These are phyloP conservation scores for Limonius californicus DNA, from an alignment of 1,140 invertebrate species.

Conservation along the genomic window DNA sequence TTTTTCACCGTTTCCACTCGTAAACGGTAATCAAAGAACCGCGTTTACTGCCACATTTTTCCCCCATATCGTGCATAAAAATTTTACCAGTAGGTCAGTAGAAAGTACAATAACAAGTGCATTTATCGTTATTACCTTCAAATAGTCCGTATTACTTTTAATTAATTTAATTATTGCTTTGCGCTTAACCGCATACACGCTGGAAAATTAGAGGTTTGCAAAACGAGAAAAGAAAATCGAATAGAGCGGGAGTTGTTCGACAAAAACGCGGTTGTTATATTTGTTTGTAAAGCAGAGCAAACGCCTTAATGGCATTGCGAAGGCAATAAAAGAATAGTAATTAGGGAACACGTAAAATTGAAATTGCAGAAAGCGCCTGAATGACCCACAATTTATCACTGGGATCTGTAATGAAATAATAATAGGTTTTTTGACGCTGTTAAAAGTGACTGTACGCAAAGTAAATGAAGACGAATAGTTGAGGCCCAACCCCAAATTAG, in stretches of 20 bases:
- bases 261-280: no score
- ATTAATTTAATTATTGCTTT: conserved; percentile 1
- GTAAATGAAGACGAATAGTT: not conserved
- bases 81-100: not conserved
- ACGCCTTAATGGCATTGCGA: no score
- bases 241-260: no score
- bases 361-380: no score
- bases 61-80: not conserved
- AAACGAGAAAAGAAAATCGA: no score
- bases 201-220: not conserved
- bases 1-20: not conserved
- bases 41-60: no score
- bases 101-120: not conserved
- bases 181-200: not conserved
- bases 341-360: no score
- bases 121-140: not conserved
- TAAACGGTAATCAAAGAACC: not conserved
- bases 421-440: no score
- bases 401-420: no score
- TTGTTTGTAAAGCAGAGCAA: no score
- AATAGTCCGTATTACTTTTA: not conserved
- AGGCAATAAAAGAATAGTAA: no score
- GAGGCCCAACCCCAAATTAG: not conserved
- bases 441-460: not conserved
- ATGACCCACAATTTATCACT: no score